A percentile compares a stretch with the other conserved stretches of the same genome.
Evolutionary conservation across 1,140 invertebrate species (phyloP).

Genomic region (Drosophila busckii): DNA sequence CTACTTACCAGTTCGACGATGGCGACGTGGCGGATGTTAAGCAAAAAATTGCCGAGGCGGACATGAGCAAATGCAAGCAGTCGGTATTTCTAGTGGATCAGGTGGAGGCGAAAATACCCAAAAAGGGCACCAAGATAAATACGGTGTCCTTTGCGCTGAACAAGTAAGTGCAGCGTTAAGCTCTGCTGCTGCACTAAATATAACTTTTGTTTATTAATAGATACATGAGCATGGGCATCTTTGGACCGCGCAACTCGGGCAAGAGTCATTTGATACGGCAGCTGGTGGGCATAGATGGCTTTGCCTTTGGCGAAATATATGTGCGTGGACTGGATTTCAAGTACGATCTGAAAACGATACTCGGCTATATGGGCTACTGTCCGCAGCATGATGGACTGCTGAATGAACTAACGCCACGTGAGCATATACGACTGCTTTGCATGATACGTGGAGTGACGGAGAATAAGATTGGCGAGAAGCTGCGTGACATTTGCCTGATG

Average conservation of each 20-base stretch:
- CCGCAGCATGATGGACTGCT: slow-evolving; percentile 52
- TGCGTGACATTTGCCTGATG: slow-evolving; percentile 54
- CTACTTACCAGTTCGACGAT: slow-evolving; percentile 62
- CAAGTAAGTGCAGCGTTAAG: slow-evolving; percentile 49
- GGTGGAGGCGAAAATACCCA: slow-evolving; percentile 46
- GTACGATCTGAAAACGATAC: slow-evolving; percentile 47
- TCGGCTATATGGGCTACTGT: slow-evolving; percentile 53
- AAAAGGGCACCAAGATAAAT: slow-evolving; percentile 25
- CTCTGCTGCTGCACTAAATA: not conserved
- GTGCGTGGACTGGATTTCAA: slow-evolving; percentile 59
- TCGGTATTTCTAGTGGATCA: slow-evolving; percentile 66
- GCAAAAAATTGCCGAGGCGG: slow-evolving; percentile 52
- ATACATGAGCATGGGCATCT: slow-evolving; percentile 65
- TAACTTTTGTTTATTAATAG: slow-evolving; percentile 9
- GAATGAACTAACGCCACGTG: slow-evolving; percentile 41
- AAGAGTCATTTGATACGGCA: slow-evolving; percentile 60
- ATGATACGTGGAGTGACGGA: slow-evolving; percentile 62
- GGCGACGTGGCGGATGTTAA: slow-evolving; percentile 65
- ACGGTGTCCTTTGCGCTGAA: slow-evolving; percentile 64
- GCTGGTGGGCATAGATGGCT: slow-evolving; percentile 56
- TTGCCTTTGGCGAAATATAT: slow-evolving; percentile 69
- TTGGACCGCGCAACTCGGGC: slow-evolving; percentile 44
- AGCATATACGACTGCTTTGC: slow-evolving; percentile 56
- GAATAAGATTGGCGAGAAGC: slow-evolving; percentile 46
- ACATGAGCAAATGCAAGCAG: slow-evolving; percentile 50